These are phyloP conservation scores for Amiota mariae DNA, from an alignment of 2,888 invertebrate species.

Conservation along the genomic window DNA sequence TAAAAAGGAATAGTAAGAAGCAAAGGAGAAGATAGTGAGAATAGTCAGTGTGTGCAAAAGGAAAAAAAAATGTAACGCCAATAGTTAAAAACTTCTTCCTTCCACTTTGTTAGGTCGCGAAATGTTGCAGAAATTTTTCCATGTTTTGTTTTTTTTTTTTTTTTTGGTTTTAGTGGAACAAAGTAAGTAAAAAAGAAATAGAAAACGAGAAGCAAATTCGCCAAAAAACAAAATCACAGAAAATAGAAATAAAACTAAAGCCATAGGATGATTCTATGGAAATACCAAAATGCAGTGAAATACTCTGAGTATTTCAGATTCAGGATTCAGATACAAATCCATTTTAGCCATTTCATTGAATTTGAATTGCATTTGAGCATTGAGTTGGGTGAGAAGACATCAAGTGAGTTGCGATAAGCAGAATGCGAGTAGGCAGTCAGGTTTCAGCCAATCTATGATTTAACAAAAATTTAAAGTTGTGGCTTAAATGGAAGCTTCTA, in stretches of 20 bases:
- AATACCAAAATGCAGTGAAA: too few relatives aligned
- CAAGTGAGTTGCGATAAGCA: too few relatives aligned
- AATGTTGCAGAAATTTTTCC: slow-evolving; percentile 52
- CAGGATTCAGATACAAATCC: too few relatives aligned
- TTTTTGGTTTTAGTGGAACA: background rate
- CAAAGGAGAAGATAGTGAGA: background rate
- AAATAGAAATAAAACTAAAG: background rate
- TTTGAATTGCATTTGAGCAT: too few relatives aligned
- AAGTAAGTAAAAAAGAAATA: background rate
- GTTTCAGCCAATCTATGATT: too few relatives aligned
- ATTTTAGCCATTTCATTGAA: too few relatives aligned
- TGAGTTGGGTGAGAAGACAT: too few relatives aligned
- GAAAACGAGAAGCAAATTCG: background rate
- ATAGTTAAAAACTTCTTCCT: slow-evolving; percentile 64
- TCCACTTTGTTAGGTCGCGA: slow-evolving; percentile 62
- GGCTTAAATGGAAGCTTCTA: too few relatives aligned
- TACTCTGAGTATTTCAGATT: too few relatives aligned
- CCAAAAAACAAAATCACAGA: background rate
- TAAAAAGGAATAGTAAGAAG: background rate
- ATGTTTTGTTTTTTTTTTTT: background rate
- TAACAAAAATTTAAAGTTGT: too few relatives aligned
- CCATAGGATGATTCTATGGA: background rate
- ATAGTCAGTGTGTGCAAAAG: background rate
- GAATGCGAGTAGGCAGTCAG: too few relatives aligned
- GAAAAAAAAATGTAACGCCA: slow-evolving; percentile 35